These are phyloP conservation scores for Amniataba percoides DNA, from an alignment of 2,797 vertebrate species.

Conservation along the genomic window DNA sequence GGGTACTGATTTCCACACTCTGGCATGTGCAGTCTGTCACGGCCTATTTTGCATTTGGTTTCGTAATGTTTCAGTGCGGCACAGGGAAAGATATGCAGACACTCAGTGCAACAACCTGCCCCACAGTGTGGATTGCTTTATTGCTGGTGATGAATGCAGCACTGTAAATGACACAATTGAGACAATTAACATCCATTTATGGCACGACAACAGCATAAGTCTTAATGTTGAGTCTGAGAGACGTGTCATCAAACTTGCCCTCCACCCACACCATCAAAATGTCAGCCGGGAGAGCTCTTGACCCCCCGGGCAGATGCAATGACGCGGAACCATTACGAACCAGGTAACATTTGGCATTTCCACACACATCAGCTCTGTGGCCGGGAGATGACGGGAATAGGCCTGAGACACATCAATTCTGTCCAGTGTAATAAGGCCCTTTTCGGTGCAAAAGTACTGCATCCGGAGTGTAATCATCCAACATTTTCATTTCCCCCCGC, in stretches of 20 bases:
- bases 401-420: conserved; percentile 27
- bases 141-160: conserved; percentile 23
- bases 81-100: neutral
- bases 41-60: conserved; percentile 32
- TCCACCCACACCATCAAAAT: conserved; percentile 46
- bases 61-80: conserved; percentile 25
- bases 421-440: conserved; percentile 51
- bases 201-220: neutral
- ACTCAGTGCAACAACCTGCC: conserved; percentile 1
- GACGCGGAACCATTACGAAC: conserved; percentile 2
- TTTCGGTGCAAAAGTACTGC: conserved; percentile 34
- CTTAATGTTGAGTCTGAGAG: conserved; percentile 21
- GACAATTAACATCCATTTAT: conserved; percentile 1
- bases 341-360: conserved; percentile 46
- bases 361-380: conserved; percentile 12
- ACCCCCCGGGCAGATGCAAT: conserved; percentile 38
- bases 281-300: conserved; percentile 50
- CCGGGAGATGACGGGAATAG: conserved; percentile 1
- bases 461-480: conserved; percentile 41
- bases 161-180: conserved; percentile 18
- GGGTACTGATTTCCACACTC: conserved; percentile 3
- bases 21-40: neutral
- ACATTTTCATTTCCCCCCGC: conserved; percentile 46
- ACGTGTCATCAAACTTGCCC: conserved; percentile 20
- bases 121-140: neutral